Evolutionary conservation across 2,113 vertebrate species (phyloP).

Genomic region (Cyprinodon tularosa): DNA sequence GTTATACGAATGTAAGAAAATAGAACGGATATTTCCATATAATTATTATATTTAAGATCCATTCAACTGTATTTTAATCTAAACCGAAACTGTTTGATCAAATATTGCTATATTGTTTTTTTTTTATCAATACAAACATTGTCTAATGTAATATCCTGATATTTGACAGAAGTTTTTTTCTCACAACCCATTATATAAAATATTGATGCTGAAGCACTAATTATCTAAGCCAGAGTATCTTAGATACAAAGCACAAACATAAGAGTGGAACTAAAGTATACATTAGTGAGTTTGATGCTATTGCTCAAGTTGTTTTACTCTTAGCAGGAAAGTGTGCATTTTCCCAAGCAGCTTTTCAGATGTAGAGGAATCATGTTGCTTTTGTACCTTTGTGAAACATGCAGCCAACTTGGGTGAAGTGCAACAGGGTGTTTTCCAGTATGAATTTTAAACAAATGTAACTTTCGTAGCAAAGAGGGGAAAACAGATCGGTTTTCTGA

Average conservation of each 20-base stretch:
- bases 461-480: constrained; percentile 34
- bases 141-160: no score
- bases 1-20: no score
- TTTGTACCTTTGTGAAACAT: not conserved
- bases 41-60: no score
- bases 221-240: not conserved
- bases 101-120: no score
- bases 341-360: not conserved
- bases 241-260: not conserved
- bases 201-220: not conserved
- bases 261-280: not conserved
- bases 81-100: no score
- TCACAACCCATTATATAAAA: no score
- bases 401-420: not conserved
- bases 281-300: not conserved
- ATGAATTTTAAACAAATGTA: not conserved
- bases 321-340: not conserved
- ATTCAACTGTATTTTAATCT: no score
- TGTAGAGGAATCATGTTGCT: not conserved
- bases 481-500: constrained; percentile 50
- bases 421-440: not conserved
- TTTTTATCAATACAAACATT: no score
- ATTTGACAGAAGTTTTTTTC: no score
- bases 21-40: no score
- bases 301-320: not conserved